Evolutionary conservation across 2,113 vertebrate species (phyloP).

Genomic region (Passer montanus): DNA sequence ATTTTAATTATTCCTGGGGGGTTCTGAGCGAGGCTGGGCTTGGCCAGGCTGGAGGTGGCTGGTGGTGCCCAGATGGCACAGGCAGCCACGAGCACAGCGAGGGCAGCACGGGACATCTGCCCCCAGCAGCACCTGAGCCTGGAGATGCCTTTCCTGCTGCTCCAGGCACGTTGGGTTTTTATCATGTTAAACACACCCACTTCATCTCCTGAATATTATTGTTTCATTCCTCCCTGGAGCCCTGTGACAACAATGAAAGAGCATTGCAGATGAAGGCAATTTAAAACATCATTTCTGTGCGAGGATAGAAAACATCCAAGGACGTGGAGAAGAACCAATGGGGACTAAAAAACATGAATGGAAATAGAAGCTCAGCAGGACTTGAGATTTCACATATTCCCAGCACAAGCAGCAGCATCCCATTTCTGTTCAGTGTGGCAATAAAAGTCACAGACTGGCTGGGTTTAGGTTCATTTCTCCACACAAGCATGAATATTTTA

Average conservation of each 20-base stretch:
- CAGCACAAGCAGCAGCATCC: neutral
- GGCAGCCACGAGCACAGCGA: neutral
- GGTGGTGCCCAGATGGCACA: neutral
- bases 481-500: neutral
- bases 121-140: neutral
- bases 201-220: neutral
- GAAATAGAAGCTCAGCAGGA: neutral
- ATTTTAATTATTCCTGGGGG: neutral
- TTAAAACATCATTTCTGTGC: neutral
- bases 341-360: neutral
- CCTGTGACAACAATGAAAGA: neutral
- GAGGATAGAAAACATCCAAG: neutral
- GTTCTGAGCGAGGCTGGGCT: neutral
- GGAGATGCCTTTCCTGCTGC: neutral
- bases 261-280: neutral
- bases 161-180: fast-evolving
- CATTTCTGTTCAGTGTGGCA: fast-evolving
- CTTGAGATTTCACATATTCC: neutral
- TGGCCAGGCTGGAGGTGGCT: neutral
- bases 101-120: constrained; percentile 5
- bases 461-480: neutral
- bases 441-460: neutral
- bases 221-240: neutral
- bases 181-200: neutral
- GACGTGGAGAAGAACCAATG: neutral